Base-by-base conservation (phyloP, 2,797 vertebrate genomes). In the Cyclura pinguis region DNA sequence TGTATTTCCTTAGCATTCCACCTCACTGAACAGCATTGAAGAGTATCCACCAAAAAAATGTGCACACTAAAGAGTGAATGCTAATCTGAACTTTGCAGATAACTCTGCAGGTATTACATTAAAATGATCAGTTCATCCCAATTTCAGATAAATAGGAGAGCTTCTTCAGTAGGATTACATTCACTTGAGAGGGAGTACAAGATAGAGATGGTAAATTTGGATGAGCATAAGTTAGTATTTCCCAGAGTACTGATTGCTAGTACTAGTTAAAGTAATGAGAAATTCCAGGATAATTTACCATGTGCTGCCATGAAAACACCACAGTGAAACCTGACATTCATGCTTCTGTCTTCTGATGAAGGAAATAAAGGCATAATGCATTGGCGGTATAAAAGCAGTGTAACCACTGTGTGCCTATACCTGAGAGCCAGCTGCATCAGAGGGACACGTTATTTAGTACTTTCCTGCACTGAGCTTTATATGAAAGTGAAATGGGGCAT, bases 401-500 rank as follows among this genome's bases (percentile, higher is more conserved):
- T 35, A 76, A 38, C 55, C 42, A 78, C 73, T 57, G 67, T 84
- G 32, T 67, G 47, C 42, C n/a, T 86, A 1, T 82, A 42, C 42
- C 50, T 88, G n/a, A 85, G 76, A 59, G 81, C 52, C 62, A 73
- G 32, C 50, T 50, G 76, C 76, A 88, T 64, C 87, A 85, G 24
- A 81, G n/a, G 57, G 69, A 67, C 24, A 29, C 67, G 32, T 90
- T 83, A 82, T 90, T 90, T 83, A 64, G 89, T 64, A 83, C 78
- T 93, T 93, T 86, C 73, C 89, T 64, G 85, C 78, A 76, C 24
- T 92, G 12, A 84, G 88, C 67, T 88, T 92, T 12, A 88, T n/a
- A 67, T 80, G 57, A 93, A 93, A 94, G 94, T 93, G 88, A 94
- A 95, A 94, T 82, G 55, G 55, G 50, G 87, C 87, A 92, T 93